Percentiles rank a stretch among this genome's conserved stretches.
These are phyloP conservation scores for Drosophila formosana DNA, from an alignment of 2,888 invertebrate species.

Conservation along the genomic window DNA sequence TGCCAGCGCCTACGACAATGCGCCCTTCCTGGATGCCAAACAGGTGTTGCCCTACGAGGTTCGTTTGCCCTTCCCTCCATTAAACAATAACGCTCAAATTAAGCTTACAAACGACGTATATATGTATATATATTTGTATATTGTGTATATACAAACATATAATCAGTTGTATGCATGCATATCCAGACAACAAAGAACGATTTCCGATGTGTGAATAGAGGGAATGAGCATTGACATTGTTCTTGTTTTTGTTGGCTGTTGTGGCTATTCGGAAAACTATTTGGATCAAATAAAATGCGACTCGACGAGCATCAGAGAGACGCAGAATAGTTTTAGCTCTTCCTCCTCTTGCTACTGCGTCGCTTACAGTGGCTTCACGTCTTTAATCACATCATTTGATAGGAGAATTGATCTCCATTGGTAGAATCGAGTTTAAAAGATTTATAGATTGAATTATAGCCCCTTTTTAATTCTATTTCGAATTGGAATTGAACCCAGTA, in stretches of 20 bases:
- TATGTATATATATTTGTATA: conserved; percentile 3
- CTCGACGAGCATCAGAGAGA: conserved; percentile 13
- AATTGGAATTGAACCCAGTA: no score
- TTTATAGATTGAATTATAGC: neutral
- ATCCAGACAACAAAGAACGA: conserved; percentile 48
- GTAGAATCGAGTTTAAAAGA: no score
- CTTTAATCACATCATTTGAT: no score
- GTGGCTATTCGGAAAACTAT: conserved; percentile 4
- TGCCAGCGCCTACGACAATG: conserved; percentile 88
- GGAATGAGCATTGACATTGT: conserved; percentile 8
- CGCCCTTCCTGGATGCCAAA: conserved; percentile 92
- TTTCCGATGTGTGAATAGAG: conserved; percentile 12
- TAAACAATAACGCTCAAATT: neutral
- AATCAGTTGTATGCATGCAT: conserved; percentile 18
- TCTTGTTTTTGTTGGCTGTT: neutral
- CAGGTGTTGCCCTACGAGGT: conserved; percentile 94
- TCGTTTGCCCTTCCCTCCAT: conserved; percentile 25
- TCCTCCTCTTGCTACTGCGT: conserved; percentile 14
- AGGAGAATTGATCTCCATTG: no score
- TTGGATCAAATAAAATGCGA: conserved; percentile 12
- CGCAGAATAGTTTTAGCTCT: conserved; percentile 12
- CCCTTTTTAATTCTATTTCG: no score
- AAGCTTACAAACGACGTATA: neutral
- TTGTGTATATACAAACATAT: conserved; percentile 1
- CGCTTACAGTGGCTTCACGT: neutral